A percentile compares a stretch with the other conserved stretches of the same genome.
phyloP scores from a whole-genome alignment of 2,888 invertebrate genomes.

The Zhengitettix transpicula region DNA sequence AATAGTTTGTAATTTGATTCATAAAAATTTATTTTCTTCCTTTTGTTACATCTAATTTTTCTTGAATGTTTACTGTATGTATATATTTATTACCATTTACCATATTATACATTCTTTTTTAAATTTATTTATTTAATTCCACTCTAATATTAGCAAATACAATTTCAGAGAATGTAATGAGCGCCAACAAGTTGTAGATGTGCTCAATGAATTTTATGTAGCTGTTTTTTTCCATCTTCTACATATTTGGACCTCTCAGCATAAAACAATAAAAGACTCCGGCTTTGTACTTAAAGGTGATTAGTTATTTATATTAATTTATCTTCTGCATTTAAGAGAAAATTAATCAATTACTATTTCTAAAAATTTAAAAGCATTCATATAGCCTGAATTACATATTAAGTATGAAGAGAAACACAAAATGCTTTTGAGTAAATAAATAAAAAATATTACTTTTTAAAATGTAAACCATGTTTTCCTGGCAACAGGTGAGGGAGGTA shows the following conservation, averaged over 20 bases:
- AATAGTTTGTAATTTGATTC: not conserved
- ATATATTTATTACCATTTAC: not conserved
- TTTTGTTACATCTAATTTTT: not conserved
- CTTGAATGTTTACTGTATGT: not conserved
- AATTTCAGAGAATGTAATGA: constrained; percentile 27
- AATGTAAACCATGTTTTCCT: too few relatives aligned
- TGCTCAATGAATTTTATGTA: constrained; percentile 29
- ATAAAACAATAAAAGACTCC: constrained; percentile 31
- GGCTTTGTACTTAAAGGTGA: constrained; percentile 32
- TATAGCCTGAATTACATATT: not conserved
- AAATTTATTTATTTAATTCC: not conserved
- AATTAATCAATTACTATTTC: not conserved
- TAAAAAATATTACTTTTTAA: too few relatives aligned
- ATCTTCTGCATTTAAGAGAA: not conserved
- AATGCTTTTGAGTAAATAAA: too few relatives aligned
- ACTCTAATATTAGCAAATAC: not conserved
- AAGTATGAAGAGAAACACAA: too few relatives aligned
- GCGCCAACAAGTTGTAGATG: constrained; percentile 23
- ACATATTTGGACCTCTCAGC: constrained; percentile 28
- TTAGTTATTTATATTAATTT: not conserved
- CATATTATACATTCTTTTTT: not conserved
- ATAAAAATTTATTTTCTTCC: not conserved
- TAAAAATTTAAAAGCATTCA: not conserved
- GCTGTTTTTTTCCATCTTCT: constrained; percentile 27
- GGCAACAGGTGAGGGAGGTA: too few relatives aligned